phyloP scores from a whole-genome alignment of 2,797 vertebrate species.

The Silurus lanzhouensis region DNA sequence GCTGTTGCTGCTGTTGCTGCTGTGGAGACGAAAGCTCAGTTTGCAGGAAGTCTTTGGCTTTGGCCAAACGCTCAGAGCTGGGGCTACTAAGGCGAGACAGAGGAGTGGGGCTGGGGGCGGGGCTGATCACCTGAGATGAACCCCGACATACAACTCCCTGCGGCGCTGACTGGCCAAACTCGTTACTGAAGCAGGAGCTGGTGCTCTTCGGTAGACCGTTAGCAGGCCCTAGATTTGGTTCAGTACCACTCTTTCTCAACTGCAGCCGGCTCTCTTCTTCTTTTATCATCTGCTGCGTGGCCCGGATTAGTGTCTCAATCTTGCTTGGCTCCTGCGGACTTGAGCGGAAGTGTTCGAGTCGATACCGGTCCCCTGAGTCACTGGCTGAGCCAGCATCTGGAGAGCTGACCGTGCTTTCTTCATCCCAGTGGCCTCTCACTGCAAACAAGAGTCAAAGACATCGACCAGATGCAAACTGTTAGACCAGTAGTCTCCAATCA shows the following conservation, averaged over 20 bases:
- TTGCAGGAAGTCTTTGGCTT: conserved; percentile 89
- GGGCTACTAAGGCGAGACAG: conserved; percentile 89
- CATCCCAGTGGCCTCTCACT: conserved; percentile 92
- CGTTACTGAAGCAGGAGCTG: conserved; percentile 78
- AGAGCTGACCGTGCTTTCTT: conserved; percentile 92
- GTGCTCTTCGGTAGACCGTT: conserved; percentile 87
- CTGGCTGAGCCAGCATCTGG: conserved; percentile 94
- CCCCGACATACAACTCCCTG: conserved; percentile 79
- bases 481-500: background rate
- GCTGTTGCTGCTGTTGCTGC: conserved; percentile 77
- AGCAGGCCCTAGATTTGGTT: conserved; percentile 76
- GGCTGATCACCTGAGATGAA: conserved; percentile 79
- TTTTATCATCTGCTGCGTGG: conserved; percentile 98
- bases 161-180: conserved; percentile 78
- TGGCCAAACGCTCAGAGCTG: conserved; percentile 82
- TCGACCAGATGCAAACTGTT: conserved; percentile 13
- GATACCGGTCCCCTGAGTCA: conserved; percentile 89
- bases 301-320: conserved; percentile 92
- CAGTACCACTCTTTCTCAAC: conserved; percentile 73
- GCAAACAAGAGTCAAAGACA: conserved; percentile 48
- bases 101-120: conserved; percentile 79
- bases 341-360: conserved; percentile 80
- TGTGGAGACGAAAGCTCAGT: conserved; percentile 83
- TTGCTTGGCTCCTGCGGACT: conserved; percentile 92
- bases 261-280: conserved; percentile 90